Base-by-base conservation (phyloP, 92 coral and sea anemone genomes). In the Porites rus region DNA sequence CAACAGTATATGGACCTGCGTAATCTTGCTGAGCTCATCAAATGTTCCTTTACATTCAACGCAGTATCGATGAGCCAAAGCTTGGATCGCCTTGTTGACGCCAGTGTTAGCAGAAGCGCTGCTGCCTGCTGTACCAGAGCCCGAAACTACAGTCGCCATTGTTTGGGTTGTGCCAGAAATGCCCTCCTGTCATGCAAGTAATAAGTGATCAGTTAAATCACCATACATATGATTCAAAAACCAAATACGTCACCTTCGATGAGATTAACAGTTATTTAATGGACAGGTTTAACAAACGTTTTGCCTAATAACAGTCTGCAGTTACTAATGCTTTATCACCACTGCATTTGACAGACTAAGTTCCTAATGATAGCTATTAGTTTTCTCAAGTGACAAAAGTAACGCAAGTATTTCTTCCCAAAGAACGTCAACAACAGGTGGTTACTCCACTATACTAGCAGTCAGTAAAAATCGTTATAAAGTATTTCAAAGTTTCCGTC, bases 21-120 rank as follows among this genome's bases (percentile, higher is more conserved):
- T 95, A 82, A 96, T 96, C 92, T 96, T 96, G 91, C 99, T 96
- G 69, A 96, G 96, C 65, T 96, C 99, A 79, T 96, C 99, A 88
- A 96, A 96, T 56, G 88, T 96, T 25, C 95, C 94, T 80, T 95
- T 96, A 77, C 99, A 96, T 70, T 96, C 99, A 43, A 95, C 94
- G 84, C 99, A 94, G 75, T 96, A 96, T 77, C 99, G 98, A 77
- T 96, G 98, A 79, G 99, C 99, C 38, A 96, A 76, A 31, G 99
- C 96, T 54, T 96, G 99, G 78, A 96, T 96, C 54, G 98, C 94
- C 78, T 96, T 96, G 87, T 96, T 95, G 56, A 96, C 99, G 68
- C 94, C 91, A 14, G 85, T 86, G 65, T 85, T 79, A 10, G 76
- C 76, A 81, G 83, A 54, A 19, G 83, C 19, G 78, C 91, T 89